Evolutionary conservation across 2,113 vertebrate genomes (phyloP).

Genomic region (Pygoscelis adeliae): DNA sequence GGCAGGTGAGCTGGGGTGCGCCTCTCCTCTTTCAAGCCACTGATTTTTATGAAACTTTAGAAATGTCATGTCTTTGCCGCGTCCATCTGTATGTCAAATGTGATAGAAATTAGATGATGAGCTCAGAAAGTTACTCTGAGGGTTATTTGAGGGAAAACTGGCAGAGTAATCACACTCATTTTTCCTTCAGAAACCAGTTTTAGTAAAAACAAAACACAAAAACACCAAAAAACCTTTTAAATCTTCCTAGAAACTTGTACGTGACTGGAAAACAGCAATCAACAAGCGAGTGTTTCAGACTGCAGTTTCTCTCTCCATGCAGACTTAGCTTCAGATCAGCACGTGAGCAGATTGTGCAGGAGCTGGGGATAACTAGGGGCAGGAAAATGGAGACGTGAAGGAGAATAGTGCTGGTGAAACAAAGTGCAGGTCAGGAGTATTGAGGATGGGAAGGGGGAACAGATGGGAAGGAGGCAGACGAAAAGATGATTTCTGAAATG

Average conservation of each 20-base stretch:
- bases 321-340: neutral
- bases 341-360: neutral
- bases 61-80: neutral
- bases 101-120: neutral
- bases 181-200: neutral
- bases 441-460: neutral
- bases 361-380: neutral
- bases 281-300: accelerated
- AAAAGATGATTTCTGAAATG: neutral
- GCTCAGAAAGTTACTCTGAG: neutral
- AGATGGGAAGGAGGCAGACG: neutral
- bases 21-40: neutral
- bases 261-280: neutral
- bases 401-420: neutral
- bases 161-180: neutral
- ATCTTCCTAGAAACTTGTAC: neutral
- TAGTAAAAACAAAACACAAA: too few relatives aligned
- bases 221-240: neutral
- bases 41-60: neutral
- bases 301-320: neutral
- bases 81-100: neutral
- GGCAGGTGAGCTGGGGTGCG: accelerated
- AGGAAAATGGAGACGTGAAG: neutral
- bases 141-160: neutral
- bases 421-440: neutral